phyloP scores from a whole-genome alignment of 2,888 invertebrate species.

The Drosophila acutilabella region DNA sequence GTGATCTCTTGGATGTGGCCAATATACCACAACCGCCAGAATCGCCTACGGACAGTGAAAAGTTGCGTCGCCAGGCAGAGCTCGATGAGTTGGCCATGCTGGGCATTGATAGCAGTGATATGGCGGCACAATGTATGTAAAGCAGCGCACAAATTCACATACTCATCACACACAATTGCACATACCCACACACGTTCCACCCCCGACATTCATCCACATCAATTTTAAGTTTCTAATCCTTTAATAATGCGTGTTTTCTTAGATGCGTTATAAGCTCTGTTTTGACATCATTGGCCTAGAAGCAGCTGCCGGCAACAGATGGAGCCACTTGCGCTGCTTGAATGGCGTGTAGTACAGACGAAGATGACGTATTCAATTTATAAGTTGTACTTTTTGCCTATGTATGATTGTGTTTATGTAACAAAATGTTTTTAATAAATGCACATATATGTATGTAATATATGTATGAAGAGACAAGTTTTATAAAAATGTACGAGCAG shows the following conservation, averaged over 20 bases:
- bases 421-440: conserved; percentile 68
- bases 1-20: conserved; percentile 71
- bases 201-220: neutral
- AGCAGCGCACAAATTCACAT: neutral
- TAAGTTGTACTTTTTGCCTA: conserved; percentile 48
- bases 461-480: conserved; percentile 59
- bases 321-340: conserved; percentile 11
- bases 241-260: conserved; percentile 35
- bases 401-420: conserved; percentile 59
- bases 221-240: conserved; percentile 11
- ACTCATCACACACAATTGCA: conserved; percentile 12
- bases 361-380: conserved; percentile 24
- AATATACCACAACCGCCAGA: conserved; percentile 77
- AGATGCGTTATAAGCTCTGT: conserved; percentile 66
- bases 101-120: conserved; percentile 93
- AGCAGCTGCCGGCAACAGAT: conserved; percentile 17
- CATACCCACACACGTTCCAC: neutral
- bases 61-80: conserved; percentile 86
- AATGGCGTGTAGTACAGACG: neutral
- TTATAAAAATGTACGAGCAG: neutral
- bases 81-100: conserved; percentile 92
- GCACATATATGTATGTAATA: conserved; percentile 77
- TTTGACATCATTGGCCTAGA: conserved; percentile 26
- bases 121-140: conserved; percentile 85
- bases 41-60: conserved; percentile 84